Evolutionary conservation across 2,113 vertebrate genomes (phyloP).

Genomic region (Hepsetus odoe): DNA sequence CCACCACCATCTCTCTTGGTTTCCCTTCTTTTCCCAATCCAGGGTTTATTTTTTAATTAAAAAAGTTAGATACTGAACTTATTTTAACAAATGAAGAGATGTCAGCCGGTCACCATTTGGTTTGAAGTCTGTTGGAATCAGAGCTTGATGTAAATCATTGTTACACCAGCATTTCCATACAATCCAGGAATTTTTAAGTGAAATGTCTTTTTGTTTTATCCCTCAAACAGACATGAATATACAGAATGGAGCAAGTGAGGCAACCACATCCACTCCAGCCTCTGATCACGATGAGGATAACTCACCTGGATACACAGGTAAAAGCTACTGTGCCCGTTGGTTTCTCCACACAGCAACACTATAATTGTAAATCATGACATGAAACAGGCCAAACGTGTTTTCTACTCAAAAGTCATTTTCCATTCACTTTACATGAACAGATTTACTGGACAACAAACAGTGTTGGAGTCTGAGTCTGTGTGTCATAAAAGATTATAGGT

Average conservation of each 20-base stretch:
- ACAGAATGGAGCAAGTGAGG: constrained; percentile 52
- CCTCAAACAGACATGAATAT: constrained; percentile 49
- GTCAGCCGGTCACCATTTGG: background rate
- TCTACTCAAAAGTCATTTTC: no score
- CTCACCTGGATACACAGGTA: constrained; percentile 73
- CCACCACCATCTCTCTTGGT: background rate
- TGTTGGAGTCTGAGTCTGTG: no score
- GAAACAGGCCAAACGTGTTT: no score
- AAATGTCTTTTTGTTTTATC: background rate
- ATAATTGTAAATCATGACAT: no score
- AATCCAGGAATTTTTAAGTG: background rate
- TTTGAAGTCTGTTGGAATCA: background rate
- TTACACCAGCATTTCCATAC: background rate
- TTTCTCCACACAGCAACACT: background rate
- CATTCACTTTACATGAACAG: no score
- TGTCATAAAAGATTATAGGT: no score
- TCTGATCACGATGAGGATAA: constrained; percentile 61
- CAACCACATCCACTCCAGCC: constrained; percentile 53
- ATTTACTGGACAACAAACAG: no score
- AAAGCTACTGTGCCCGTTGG: background rate
- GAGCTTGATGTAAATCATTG: background rate
- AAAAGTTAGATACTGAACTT: background rate
- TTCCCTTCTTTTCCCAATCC: background rate
- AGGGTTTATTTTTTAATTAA: background rate
- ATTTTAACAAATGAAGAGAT: background rate